Evolutionary conservation across 2,113 vertebrate genomes (phyloP), one percentile per base, ranked within the genome.

Genomic region (Phylloscopus trochilus): DNA sequence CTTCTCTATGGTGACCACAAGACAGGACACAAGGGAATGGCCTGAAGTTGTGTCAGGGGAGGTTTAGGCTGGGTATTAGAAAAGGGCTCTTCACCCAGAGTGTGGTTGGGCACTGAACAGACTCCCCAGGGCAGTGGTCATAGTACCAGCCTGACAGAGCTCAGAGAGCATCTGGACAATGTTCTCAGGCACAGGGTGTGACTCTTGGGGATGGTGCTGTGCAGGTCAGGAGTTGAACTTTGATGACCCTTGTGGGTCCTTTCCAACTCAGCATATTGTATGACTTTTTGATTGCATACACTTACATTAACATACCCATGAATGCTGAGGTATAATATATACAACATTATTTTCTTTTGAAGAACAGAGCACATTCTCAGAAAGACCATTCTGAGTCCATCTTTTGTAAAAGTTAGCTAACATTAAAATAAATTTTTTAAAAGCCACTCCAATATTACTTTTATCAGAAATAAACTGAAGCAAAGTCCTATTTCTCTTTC

Each of bases 11-110:
- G 5, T 68, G 13, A n/a, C 2, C 39, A 47, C 46, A 20, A 13
- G 28, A 26, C 6, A 60, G n/a, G n/a, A 52, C 8, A 0, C 1
- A 0, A 75, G 10, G 19, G 9, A 68, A 41, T 10, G n/a, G 1
- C n/a, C 16, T 53, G 5, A 53, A 22, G 7, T 2, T 53, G 28
- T 31, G 11, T 26, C n/a, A 39, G 41, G 39, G 7, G 3, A 52
- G 12, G 30, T 39, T 60, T 27, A 47, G 11, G 16, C 1, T 26
- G 7, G 30, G 2, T n/a, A 47, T 31, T 7, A 53, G 13, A 13
- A 53, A 59, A 26, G 46, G 11, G 7, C 15, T 68, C 1, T 46
- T 75, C 16, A 41, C 19, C 10, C n/a, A 37, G 44, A 64, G 22
- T 22, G 43, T 37, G 44, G 1, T 0, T 33, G 35, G 67, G 59